Base-by-base conservation (phyloP, 1,140 invertebrate genomes). In the Chlorops oryzae region DNA sequence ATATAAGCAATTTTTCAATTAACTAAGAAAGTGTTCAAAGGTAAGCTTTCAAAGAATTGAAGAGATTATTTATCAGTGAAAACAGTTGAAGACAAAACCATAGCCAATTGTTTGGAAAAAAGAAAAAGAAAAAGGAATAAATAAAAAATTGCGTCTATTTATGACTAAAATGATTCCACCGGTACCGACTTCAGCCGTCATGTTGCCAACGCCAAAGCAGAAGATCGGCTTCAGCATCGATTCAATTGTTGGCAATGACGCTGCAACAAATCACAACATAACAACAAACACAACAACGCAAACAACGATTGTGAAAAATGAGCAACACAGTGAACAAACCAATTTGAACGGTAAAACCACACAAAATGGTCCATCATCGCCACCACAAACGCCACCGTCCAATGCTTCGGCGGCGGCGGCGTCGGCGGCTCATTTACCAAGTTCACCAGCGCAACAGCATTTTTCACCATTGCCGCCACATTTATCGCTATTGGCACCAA, bases 151-250 rank as follows among this genome's bases (percentile, higher is more conserved):
- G 60, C 60, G 58, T 56, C 60, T 65, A 67, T 70, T 62, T 67
- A 70, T 70, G 67, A 70, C 67, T 70, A 71, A 70, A 60, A 72
- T 72, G 70, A 72, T 72, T 67, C 70, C 70, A 60, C 65, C 72
- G 65, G 67, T 72, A 59, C 72, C 71, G 59, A 73, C 71, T 58
- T 66, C 71, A 58, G 67, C 67, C 65, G 67, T 66, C 59, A 84
- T 78, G 76, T 91, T 92, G 89, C 90, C 90, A 76, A 90, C 88
- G 69, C 86, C 88, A 56, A 92, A 92, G 79, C 90, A 90, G 50
- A 95, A 93, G 77, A 91, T 94, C 67, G 91, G 90, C 70, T 95
- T 95, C 72, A 92, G 88, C 65, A 95, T 96, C 70, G 92, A 95
- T 74, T 92, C 90, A 59, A 92, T 95, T 59, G 92, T 96, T 42